Evolutionary conservation across 2,797 vertebrate species (phyloP).

Genomic region (Vespertilio murinus): DNA sequence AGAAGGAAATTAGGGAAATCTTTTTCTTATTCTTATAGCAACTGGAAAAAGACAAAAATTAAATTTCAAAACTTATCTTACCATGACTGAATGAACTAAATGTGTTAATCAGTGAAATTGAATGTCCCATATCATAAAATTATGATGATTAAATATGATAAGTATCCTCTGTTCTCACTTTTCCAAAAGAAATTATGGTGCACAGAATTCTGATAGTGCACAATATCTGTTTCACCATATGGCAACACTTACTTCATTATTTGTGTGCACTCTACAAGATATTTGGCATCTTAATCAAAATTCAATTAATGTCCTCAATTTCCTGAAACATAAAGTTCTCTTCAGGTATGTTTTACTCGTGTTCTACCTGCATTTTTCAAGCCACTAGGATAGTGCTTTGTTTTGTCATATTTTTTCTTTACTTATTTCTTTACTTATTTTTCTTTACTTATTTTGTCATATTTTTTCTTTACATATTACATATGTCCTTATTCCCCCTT

Average conservation of each 20-base stretch:
- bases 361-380: neutral
- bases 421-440: no score
- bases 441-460: neutral
- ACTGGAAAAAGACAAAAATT: neutral
- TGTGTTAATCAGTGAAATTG: neutral
- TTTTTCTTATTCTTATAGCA: neutral
- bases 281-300: neutral
- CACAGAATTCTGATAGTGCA: neutral
- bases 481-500: no score
- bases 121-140: neutral
- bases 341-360: neutral
- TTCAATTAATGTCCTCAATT: neutral
- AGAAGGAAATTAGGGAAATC: neutral
- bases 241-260: neutral
- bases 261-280: neutral
- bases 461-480: no score
- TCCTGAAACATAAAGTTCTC: neutral
- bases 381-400: neutral
- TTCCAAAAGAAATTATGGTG: rapidly evolving
- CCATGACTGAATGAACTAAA: neutral
- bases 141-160: neutral
- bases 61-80: neutral
- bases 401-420: neutral
- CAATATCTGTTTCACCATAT: no score
- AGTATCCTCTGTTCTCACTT: neutral